A percentile compares a stretch with the other conserved stretches of the same genome.
Conservation (phyloP, 2,888 invertebrate species). For the Bombylius major region DNA sequence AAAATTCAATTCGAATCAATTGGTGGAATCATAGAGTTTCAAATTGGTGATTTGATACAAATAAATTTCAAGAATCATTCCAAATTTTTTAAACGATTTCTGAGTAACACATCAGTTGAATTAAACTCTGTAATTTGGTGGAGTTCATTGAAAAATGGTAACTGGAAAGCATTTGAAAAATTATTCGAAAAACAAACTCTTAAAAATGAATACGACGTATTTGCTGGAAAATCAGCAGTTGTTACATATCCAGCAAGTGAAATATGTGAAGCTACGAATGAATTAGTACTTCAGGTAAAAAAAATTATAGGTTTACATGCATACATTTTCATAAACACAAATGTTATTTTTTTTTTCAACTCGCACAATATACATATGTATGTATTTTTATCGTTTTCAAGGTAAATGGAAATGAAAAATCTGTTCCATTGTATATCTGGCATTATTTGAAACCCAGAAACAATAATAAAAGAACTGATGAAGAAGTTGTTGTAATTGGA, state of each 20-base stretch:
- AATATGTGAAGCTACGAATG: not conserved
- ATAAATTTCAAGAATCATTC: not conserved
- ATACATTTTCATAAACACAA: too few species aligned
- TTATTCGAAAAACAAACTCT: not conserved
- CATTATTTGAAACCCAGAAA: not conserved
- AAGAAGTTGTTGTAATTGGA: not conserved
- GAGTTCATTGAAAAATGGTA: not conserved
- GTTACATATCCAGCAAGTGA: not conserved
- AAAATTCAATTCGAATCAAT: not conserved
- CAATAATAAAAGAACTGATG: not conserved
- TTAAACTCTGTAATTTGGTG: not conserved
- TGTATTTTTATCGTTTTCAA: not conserved
- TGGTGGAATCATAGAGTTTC: not conserved
- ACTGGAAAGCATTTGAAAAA: not conserved
- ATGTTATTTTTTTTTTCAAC: too few species aligned
- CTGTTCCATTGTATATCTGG: not conserved
- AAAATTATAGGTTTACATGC: not conserved
- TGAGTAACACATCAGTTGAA: not conserved
- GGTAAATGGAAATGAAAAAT: not conserved
- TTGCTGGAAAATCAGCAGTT: not conserved
- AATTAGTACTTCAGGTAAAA: not conserved
- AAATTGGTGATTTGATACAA: not conserved
- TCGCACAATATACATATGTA: too few species aligned
- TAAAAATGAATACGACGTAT: not conserved
- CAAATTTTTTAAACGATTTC: not conserved